Conservation (phyloP, 2,888 invertebrate genomes). For the Drosophila tanythrix region DNA sequence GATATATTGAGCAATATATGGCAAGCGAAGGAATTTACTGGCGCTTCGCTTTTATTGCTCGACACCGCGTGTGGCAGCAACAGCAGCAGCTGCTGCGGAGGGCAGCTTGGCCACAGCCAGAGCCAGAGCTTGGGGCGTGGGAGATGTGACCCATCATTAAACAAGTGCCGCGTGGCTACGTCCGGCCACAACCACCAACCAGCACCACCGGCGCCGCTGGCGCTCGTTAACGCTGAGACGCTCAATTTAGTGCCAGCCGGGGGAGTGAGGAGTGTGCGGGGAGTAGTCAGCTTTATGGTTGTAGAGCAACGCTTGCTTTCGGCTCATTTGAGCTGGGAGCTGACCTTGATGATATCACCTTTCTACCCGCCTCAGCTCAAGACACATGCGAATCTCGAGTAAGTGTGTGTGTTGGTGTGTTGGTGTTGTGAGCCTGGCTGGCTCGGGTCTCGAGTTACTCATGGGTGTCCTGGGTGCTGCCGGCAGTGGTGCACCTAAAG, state of each 20-base stretch:
- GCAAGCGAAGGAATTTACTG: conserved; percentile 39
- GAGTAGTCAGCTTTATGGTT: conserved; percentile 53
- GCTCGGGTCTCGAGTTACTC: conserved; percentile 58
- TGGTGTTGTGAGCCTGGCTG: conserved; percentile 38
- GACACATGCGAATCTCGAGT: conserved; percentile 65
- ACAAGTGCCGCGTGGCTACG: conserved; percentile 69
- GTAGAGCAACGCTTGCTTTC: conserved; percentile 49
- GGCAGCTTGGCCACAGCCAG: conserved; percentile 7
- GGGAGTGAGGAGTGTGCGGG: background rate
- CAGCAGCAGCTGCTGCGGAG: conserved; percentile 32
- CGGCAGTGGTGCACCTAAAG: conserved; percentile 63
- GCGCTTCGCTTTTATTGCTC: conserved; percentile 66
- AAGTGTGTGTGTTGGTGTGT: conserved; percentile 28
- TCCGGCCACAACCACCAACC: conserved; percentile 52
- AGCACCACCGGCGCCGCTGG: conserved; percentile 55
- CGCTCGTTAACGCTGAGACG: conserved; percentile 75
- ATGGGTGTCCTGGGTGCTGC: conserved; percentile 43
- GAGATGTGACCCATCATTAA: conserved; percentile 60
- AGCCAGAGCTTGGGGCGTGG: conserved; percentile 1
- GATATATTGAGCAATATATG: background rate
- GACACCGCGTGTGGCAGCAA: conserved; percentile 69
- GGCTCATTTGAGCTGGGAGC: conserved; percentile 54
- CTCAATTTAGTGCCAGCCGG: conserved; percentile 70
- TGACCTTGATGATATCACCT: conserved; percentile 78
- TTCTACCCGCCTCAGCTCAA: conserved; percentile 41